Evolutionary conservation across 2,888 invertebrate species (phyloP), one percentile per base, ranked within the genome.

Genomic region (Eupeodes latifasciatus): DNA sequence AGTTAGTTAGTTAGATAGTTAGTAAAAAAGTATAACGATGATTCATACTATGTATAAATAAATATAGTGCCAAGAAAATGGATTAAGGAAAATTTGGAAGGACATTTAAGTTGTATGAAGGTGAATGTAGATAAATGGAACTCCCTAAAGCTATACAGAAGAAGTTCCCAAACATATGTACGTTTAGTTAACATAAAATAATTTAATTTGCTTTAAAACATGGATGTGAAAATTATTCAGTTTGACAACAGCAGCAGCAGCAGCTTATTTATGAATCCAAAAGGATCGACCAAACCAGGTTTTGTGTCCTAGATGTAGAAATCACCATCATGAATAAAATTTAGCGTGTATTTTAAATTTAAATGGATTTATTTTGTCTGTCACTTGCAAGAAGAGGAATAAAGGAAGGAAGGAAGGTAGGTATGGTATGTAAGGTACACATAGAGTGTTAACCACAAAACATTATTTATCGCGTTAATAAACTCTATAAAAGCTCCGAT

Each of bases 161-260:
- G 27, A n/a, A 62, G 12, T 62, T 6, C 11, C 5, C 12, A 5
- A 55, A n/a, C 7, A 16, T 27, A 27, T 64, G 40, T 40, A 9
- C n/a, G 4, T n/a, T 36, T 9, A 44, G 16, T 16, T 12, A 55
- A 4, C 9, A 44, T 55, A 14, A 71, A 40, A 36, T 44, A 40
- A 44, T 55, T 71, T 12, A 55, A 55, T 71, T 55, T 71, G 14
- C 19, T 19, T 66, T 14, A 71, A 55, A 71, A 55, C 55, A 53
- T 36, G 51, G 16, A 53, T 69, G 36, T 69, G 69, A 36, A 64
- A 55, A 71, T 71, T 19, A 55, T 55, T 40, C 19, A 71, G 16
- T 12, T 71, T 71, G 36, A 67, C 49, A 14, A 19, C 11, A 12
- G 5, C 14, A 19, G 12, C 14, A 19, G 12, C 4, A 44, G 27